Conservation (phyloP, 2,888 invertebrate species). For the Drosophila kuntzei region DNA sequence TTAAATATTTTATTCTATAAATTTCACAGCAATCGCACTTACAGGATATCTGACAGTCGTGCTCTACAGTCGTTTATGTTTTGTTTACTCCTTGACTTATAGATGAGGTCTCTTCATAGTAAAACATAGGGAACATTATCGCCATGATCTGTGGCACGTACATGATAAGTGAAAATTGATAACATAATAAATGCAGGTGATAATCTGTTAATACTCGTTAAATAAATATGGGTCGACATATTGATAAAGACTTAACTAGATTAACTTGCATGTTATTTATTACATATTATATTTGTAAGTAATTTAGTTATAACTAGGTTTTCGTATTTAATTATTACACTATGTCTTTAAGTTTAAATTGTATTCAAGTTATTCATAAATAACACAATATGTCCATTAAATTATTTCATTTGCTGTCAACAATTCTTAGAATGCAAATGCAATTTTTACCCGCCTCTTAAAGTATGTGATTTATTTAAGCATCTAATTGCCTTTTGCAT, state of each 20-base stretch:
- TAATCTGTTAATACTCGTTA: constrained; percentile 42
- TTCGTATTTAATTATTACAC: too few species aligned
- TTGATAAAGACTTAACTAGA: constrained; percentile 50
- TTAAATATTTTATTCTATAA: too few species aligned
- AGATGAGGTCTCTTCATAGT: not conserved
- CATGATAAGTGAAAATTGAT: constrained; percentile 44
- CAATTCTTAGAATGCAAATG: constrained; percentile 12
- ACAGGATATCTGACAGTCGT: not conserved
- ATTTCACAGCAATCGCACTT: not conserved
- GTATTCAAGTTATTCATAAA: not conserved
- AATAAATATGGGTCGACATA: constrained; percentile 46
- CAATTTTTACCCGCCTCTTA: not conserved
- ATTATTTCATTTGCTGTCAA: constrained; percentile 2
- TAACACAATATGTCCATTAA: not conserved
- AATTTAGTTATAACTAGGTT: not conserved
- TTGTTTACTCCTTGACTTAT: not conserved
- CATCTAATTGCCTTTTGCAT: constrained; percentile 60
- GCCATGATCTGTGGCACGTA: constrained; percentile 52
- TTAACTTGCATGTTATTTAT: constrained; percentile 40
- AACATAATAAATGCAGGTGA: constrained; percentile 38
- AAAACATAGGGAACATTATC: constrained; percentile 25
- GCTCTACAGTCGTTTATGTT: not conserved
- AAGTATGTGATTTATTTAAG: constrained; percentile 51
- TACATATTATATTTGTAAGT: constrained; percentile 22
- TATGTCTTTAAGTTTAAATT: not conserved